Evolutionary conservation across 2,888 invertebrate genomes (phyloP), one percentile per base, ranked within the genome.

Genomic region (Drosophila falleni): DNA sequence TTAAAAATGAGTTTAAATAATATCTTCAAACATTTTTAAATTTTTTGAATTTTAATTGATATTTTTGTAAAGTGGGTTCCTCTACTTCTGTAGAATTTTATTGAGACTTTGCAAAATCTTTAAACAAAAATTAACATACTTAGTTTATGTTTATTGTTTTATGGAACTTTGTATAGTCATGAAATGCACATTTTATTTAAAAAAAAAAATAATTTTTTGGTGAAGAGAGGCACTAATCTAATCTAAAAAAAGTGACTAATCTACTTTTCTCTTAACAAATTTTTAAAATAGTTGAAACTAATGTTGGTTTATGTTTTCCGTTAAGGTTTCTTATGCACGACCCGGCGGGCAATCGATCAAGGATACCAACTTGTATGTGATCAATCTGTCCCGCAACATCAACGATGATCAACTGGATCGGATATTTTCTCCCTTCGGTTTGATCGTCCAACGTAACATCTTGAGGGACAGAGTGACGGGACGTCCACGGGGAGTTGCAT

Each of bases 281-380:
- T 23, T 23, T 23, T 41, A 39, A 42, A 31, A 9, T 10, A 31
- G 8, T 31, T 10, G 31, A 31, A 31, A 55, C 42, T 58, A n/a
- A 54, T 41, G 9, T 41, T 47, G 2, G 3, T 35, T 15, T 23
- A n/a, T 29, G 6, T n/a, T 16, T 39, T 13, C 29, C 26, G 6
- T 71, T 3, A 44, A 95, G 95, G 98, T 98, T 51, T 98, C 98
- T 37, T 97, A 96, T 93, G 97, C 98, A 13, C 94, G 98, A 72
- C 98, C 98, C 4, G 96, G 97, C 23, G 97, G 97, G 31, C 97
- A 98, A 78, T 96, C 97, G 80, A 97, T 97, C 89, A 98, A 98
- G 92, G 97, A 98, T 82, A 98, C 98, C 13, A 98, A 98, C 93
- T 94, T 98, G 59, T 98, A 98, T 92, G 96, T 98, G 66, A 97